phyloP scores from a whole-genome alignment of 2,888 invertebrate genomes.

The Patella depressa region DNA sequence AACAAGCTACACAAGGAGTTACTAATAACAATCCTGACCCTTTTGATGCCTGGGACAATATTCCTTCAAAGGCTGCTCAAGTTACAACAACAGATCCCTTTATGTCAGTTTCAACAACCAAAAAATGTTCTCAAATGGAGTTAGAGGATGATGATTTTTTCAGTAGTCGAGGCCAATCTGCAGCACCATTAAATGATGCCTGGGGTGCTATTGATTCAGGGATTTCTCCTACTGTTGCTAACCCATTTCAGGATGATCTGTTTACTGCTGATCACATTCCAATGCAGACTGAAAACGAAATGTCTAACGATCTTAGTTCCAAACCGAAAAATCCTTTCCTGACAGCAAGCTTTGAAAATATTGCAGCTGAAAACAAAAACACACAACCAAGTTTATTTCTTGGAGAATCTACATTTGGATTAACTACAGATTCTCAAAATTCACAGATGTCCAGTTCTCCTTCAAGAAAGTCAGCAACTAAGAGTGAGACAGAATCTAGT shows the following conservation, averaged over 20 bases:
- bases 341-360: constrained; percentile 47
- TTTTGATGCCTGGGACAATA: not conserved
- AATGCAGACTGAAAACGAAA: constrained; percentile 17
- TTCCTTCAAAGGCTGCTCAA: not conserved
- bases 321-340: constrained; percentile 39
- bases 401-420: not conserved
- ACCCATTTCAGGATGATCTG: constrained; percentile 63
- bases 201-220: constrained; percentile 30
- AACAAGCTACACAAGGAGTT: not conserved
- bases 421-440: not conserved
- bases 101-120: constrained; percentile 33
- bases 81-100: constrained; percentile 35
- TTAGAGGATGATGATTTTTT: constrained; percentile 24
- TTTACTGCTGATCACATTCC: constrained; percentile 51
- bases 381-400: constrained; percentile 6
- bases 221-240: constrained; percentile 28
- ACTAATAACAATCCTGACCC: not conserved
- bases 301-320: constrained; percentile 8
- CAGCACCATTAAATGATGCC: constrained; percentile 11
- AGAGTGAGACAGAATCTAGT: constrained; percentile 17
- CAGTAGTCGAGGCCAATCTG: constrained; percentile 19
- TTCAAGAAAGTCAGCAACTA: not conserved
- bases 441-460: constrained; percentile 11
- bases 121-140: constrained; percentile 21
- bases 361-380: constrained; percentile 30